Evolutionary conservation across 1,140 invertebrate genomes (phyloP), one percentile per base, ranked within the genome.

Genomic region (Heliconius hermathena): DNA sequence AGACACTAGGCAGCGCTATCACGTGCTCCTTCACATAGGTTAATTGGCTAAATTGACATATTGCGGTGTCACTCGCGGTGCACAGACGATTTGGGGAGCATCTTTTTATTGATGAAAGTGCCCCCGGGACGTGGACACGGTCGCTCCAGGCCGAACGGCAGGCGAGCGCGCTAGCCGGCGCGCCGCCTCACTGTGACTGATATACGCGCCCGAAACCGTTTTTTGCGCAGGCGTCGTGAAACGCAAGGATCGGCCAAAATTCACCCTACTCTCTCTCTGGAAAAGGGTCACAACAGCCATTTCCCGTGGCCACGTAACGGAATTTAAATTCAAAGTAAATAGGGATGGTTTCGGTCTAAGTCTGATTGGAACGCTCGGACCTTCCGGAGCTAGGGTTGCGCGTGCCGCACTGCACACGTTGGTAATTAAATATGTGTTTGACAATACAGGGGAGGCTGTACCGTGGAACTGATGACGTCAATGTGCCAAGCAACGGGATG

Each of bases 341-440:
- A 85, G 20, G 73, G 77, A 73, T n/a, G 16, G 72, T 73, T 84
- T 83, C 85, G 1, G 26, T 3, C 4, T 80, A 74, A 9, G 13
- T 16, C 20, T 2, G n/a, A 20, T 26, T 8, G 11, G 22, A 3
- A 33, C 29, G 71, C 78, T 87, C 33, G 46, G 70, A 41, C 77
- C 46, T 83, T 90, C 89, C 66, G 49, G 13, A 20, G 66, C 71
- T 75, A 16, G 77, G 26, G 85, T 73, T 87, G 87, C 89, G 90
- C 86, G 90, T 93, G 91, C 90, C 93, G 93, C 91, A 94, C 91
- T 94, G 93, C 93, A 94, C 91, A 94, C 93, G 90, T 86, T 89
- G 88, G 89, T 93, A 92, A 93, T 94, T 93, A 94, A 94, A 94
- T 92, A 93, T 93, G 91, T 94, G 91, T 93, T 92, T 94, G 91